Evolutionary conservation across 2,113 vertebrate genomes (phyloP), one percentile per base, ranked within the genome.

Genomic region (Tetraodon nigroviridis): DNA sequence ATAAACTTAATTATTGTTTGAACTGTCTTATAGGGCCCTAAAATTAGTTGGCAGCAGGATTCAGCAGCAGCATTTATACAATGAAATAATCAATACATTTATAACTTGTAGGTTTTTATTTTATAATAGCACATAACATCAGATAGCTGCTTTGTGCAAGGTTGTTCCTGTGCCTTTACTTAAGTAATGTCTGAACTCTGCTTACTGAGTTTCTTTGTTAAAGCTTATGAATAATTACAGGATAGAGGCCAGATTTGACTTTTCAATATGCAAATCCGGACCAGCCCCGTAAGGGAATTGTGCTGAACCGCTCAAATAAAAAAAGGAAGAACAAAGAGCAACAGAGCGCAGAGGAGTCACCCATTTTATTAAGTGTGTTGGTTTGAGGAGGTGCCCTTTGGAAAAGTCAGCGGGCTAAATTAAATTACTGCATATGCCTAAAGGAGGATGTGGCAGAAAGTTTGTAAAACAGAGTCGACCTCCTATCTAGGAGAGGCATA

Each of bases 281-380:
- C 32, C 32, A 22, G 62, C 73, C 41, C 13, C 13, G 14, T 5
- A 20, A 53, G 80, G 61, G 65, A 55, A 57, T 62, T 76, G 47
- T 58, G 74, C 72, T 55, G 61, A 79, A 74, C 59, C 51, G 54
- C 62, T 76, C 55, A 63, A 76, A 71, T 64, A 67, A 67, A 61
- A 53, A 50, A 49, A 58, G 40, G 40, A 55, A 45, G 70, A 75
- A 76, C 71, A 81, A 83, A 85, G 70, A 73, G 55, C 71, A 74
- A 73, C 73, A 76, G 71, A 82, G 80, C 74, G 64, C 77, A 69
- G 67, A 73, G 56, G 69, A 87, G 71, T 76, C 71, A 50, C 56
- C 71, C 55, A 54, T 85, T 84, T 79, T 83, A 80, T 84, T 82
- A 86, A 85, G 87, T 87, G 73, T 80, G 83, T 83, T 82, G 76